These are phyloP conservation scores for Pecten maximus DNA, from an alignment of 2,888 invertebrate genomes.

Conservation along the genomic window DNA sequence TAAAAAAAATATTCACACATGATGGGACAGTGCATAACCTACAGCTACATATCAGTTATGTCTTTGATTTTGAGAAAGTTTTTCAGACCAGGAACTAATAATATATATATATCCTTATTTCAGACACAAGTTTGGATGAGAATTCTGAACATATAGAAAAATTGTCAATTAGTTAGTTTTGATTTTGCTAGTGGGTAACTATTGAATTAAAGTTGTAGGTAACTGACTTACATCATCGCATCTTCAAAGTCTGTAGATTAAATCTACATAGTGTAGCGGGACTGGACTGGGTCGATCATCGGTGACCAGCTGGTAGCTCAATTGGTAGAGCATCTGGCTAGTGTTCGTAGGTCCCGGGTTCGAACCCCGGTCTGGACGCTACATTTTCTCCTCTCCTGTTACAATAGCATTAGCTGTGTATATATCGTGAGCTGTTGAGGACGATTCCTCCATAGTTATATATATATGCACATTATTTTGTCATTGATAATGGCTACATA, in stretches of 20 bases:
- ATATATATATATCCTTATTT: too few species aligned
- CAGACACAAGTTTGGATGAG: too few species aligned
- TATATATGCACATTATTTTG: background rate
- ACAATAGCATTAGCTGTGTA: background rate
- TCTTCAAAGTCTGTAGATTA: background rate
- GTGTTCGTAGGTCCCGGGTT: too few species aligned
- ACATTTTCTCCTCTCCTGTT: too few species aligned
- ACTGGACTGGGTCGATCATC: too few species aligned
- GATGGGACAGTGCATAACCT: background rate
- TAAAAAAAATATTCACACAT: background rate
- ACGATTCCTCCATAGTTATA: background rate
- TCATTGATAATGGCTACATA: conserved; percentile 24
- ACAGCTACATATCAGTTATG: too few species aligned
- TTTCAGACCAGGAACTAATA: background rate
- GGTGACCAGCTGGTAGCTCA: too few species aligned
- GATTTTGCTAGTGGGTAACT: background rate
- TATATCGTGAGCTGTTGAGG: background rate
- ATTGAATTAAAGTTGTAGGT: background rate
- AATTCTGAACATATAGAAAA: background rate
- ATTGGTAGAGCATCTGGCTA: too few species aligned
- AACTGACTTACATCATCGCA: background rate
- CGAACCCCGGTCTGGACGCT: too few species aligned
- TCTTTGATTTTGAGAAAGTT: background rate
- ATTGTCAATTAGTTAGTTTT: background rate
- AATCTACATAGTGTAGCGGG: too few species aligned